Conservation (phyloP, 2,797 vertebrate genomes). For the Parauchenoglanis ngamensis region DNA sequence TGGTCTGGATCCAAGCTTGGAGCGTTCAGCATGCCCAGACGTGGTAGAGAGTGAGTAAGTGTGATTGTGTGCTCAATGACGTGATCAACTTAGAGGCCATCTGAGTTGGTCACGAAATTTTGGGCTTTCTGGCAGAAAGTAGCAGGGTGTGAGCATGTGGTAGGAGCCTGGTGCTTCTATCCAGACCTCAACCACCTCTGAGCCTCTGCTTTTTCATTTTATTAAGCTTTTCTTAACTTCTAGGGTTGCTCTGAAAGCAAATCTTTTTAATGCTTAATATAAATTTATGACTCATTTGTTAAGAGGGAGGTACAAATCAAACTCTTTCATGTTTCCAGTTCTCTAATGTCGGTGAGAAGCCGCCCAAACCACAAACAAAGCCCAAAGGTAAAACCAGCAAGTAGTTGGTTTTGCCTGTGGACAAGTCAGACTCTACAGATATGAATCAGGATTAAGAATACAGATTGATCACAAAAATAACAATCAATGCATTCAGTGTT, state of each 20-base stretch:
- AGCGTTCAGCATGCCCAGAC: slow-evolving; percentile 40
- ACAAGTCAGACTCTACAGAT: slow-evolving; percentile 18
- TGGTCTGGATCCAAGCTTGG: slow-evolving; percentile 45
- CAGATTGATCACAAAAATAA: slow-evolving; percentile 39
- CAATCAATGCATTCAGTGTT: background rate
- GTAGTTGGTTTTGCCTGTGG: slow-evolving; percentile 17
- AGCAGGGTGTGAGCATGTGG: slow-evolving; percentile 42
- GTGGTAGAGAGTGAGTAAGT: slow-evolving; percentile 45
- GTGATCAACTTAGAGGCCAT: slow-evolving; percentile 33
- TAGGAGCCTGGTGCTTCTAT: slow-evolving; percentile 10
- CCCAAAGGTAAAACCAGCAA: slow-evolving; percentile 21
- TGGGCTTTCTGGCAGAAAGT: slow-evolving; percentile 29
- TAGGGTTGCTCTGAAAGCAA: slow-evolving; percentile 33
- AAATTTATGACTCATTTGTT: slow-evolving; percentile 43
- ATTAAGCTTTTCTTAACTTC: slow-evolving; percentile 24
- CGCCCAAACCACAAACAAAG: slow-evolving; percentile 41
- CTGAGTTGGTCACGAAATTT: slow-evolving; percentile 22
- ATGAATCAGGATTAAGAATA: slow-evolving; percentile 49
- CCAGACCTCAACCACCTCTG: slow-evolving; percentile 44
- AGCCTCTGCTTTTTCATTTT: background rate
- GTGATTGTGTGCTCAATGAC: slow-evolving; percentile 43
- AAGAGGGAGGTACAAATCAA: slow-evolving; percentile 36
- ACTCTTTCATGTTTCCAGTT: slow-evolving; percentile 20
- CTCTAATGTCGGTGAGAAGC: slow-evolving; percentile 32
- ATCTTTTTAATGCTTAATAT: slow-evolving; percentile 32